Percentiles rank a stretch among this genome's conserved stretches.
Evolutionary conservation across 1,140 invertebrate species (phyloP).

Genomic region (Scaptomyza pallida): DNA sequence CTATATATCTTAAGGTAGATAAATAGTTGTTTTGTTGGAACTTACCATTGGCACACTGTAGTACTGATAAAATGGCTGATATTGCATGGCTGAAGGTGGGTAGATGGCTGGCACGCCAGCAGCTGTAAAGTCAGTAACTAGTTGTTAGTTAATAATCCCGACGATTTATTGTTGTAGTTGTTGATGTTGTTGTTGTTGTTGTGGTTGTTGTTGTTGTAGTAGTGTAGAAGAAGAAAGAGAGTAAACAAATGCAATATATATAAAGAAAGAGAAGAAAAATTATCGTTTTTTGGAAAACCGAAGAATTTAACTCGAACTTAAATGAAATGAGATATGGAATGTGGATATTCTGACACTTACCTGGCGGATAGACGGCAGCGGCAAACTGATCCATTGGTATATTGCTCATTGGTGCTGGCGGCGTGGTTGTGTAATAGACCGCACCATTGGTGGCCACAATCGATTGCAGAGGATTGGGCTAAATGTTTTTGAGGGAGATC

Average conservation of each 20-base stretch:
- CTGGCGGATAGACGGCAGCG: conserved; percentile 83
- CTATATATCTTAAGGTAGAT: too few species aligned
- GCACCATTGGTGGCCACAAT: conserved; percentile 83
- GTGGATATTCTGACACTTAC: conserved; percentile 44
- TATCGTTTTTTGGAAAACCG: conserved; percentile 51
- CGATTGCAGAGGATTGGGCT: conserved; percentile 75
- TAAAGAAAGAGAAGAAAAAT: conserved; percentile 55
- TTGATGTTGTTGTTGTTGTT: conserved; percentile 47
- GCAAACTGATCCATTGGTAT: conserved; percentile 84
- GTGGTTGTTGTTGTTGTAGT: conserved; percentile 44
- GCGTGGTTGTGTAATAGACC: conserved; percentile 83
- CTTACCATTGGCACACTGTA: conserved; percentile 84
- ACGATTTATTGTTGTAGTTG: conserved; percentile 37
- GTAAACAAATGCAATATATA: conserved; percentile 69
- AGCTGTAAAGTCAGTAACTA: conserved; percentile 83
- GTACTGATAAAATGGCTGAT: conserved; percentile 84
- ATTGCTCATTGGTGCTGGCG: conserved; percentile 83
- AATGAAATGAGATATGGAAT: not conserved
- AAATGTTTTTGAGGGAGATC: too few species aligned
- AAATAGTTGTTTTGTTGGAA: too few species aligned
- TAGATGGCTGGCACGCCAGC: conserved; percentile 84
- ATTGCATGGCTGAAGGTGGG: conserved; percentile 84
- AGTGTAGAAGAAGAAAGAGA: conserved; percentile 48
- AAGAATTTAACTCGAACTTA: conserved; percentile 39
- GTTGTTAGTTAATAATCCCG: conserved; percentile 68